Conservation (phyloP, 2,888 invertebrate genomes). For the Cryptocephalus moraei region DNA sequence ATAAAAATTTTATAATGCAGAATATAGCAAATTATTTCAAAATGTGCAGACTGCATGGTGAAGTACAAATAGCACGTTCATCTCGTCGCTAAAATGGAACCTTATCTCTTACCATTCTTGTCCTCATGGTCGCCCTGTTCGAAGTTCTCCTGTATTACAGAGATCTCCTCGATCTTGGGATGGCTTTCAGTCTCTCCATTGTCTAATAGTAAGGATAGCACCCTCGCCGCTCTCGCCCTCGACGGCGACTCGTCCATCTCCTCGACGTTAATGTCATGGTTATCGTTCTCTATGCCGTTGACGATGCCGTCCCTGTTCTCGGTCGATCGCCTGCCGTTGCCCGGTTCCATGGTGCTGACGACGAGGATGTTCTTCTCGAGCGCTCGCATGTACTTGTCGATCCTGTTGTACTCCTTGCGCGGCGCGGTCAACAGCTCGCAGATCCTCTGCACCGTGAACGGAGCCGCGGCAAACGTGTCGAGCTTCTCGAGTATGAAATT, state of each 20-base stretch:
- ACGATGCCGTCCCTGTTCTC: constrained; percentile 58
- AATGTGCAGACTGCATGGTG: too few species aligned
- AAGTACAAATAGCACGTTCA: too few species aligned
- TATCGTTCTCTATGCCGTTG: constrained; percentile 51
- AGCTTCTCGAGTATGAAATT: constrained; percentile 69
- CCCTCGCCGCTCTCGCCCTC: constrained; percentile 13
- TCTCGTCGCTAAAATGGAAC: background rate
- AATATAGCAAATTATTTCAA: too few species aligned
- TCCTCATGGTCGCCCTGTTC: background rate
- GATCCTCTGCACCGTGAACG: constrained; percentile 91
- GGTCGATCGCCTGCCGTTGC: constrained; percentile 53
- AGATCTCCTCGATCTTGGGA: constrained; percentile 7
- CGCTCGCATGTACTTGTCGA: constrained; percentile 95
- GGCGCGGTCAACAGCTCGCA: constrained; percentile 90
- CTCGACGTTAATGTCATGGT: constrained; percentile 46
- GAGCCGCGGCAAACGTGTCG: constrained; percentile 79
- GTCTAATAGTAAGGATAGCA: constrained; percentile 10
- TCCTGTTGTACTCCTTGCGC: constrained; percentile 85
- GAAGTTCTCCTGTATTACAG: background rate
- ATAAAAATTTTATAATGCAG: too few species aligned
- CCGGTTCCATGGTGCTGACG: constrained; percentile 66
- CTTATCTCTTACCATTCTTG: background rate
- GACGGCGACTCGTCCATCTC: constrained; percentile 45
- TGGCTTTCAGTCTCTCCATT: constrained; percentile 9
- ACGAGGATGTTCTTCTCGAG: constrained; percentile 91